Evolutionary conservation across 2,888 invertebrate genomes (phyloP), one percentile per base, ranked within the genome.

Genomic region (Palloptera scutellata): DNA sequence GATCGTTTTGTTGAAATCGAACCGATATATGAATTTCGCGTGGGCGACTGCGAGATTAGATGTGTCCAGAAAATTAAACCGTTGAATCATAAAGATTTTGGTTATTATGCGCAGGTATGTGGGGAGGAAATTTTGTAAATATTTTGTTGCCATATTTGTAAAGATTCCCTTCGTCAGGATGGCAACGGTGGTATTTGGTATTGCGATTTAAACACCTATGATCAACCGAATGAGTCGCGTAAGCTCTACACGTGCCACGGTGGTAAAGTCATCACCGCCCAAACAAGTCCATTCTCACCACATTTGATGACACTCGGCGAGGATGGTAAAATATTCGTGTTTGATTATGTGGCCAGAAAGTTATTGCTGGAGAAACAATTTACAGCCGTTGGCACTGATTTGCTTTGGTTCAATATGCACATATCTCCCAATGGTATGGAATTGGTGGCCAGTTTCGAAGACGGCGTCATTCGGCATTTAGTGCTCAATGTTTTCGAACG

Each of bases 171-270:
- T 30, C n/a, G n/a, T n/a, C 71, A 95, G 93, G 96, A 96, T 86
- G 93, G 91, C 1, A 91, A 91, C 72, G 96, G 96, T 12, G 95
- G 94, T 1, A 87, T 96, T 59, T 93, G 93, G 92, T 81, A 87
- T 48, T 87, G 92, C 54, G 91, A 92, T 76, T 83, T 93, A 5
- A 88, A 88, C 17, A 88, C 88, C 43, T 86, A 87, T 9, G 86
- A 86, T 40, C 74, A 80, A 6, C 82, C 86, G 0, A 72, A 77
- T 57, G 79, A 86, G 1, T 86, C 90, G 0, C 70, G 77, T 13
- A 86, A 87, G 73, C 80, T 89, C 2, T 88, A 91, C 73, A 89
- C 89, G 0, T 91, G 90, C 74, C 95, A 96, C 76, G 92, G 94
- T 0, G 95, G 96, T 0, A 85, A 87, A 1, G 88, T 96, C 0